Evolutionary conservation across 2,113 vertebrate species (phyloP), one percentile per base, ranked within the genome.

Genomic region (Rhinolophus ferrumequinum): DNA sequence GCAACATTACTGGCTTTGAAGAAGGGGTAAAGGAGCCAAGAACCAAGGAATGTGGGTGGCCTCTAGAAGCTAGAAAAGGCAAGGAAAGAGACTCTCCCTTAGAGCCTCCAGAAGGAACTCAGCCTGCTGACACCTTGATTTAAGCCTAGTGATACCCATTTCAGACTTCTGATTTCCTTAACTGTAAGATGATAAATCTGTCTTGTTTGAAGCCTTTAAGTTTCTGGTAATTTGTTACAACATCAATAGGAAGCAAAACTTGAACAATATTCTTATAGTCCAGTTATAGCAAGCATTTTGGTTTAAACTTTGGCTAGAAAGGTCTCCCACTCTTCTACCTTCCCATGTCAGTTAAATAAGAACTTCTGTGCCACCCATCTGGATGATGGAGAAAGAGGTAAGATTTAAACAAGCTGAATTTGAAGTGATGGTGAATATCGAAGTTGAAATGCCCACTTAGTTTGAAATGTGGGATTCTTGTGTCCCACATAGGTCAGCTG

Each of bases 401-500:
- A 76, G 62, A 75, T 77, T 93, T 94, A 88, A 96, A 81, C 12
- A 96, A 67, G 54, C 85, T 67, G 66, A 88, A 92, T 94, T 87
- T 79, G 58, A 96, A 94, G n/a, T 41, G 10, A 80, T 79, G 15
- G n/a, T 80, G 54, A 94, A 76, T 95, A 66, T 50, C 38, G 79
- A 91, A 86, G 35, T 93, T 89, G 88, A 83, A 96, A 96, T 87
- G 64, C 30, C 35, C 72, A 24, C 85, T 81, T 91, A 54, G 33
- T 80, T 93, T 87, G 75, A 96, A 96, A 95, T 96, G 83, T 58
- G 15, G 38, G 44, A 70, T 38, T 90, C 28, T 54, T 80, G n/a
- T 86, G 95, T 94, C 66, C 30, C 66, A 85, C 33, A 33, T 85
- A 94, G 88, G 41, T 85, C 38, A 77, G n/a, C 75, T 92, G 33